phyloP scores from a whole-genome alignment of 2,113 vertebrate genomes.

The Chaenocephalus aceratus region DNA sequence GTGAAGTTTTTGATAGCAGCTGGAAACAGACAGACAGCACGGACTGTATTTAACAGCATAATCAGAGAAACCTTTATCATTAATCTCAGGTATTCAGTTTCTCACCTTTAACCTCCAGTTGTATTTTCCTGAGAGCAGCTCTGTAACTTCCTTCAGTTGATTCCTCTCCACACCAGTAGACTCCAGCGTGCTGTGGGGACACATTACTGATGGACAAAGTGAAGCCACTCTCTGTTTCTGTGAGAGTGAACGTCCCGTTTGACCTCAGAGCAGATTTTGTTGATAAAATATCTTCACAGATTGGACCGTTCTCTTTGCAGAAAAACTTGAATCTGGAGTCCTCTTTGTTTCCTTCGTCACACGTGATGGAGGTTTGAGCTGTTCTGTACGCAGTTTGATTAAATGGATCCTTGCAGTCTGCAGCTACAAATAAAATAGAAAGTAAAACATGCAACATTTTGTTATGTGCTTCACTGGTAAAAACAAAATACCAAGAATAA shows the following conservation, averaged over 20 bases:
- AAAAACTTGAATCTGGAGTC: fast-evolving
- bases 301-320: neutral
- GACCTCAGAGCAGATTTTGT: fast-evolving
- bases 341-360: fast-evolving
- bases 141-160: fast-evolving
- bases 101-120: neutral
- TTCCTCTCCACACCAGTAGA: conserved; percentile 44
- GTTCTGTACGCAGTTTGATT: fast-evolving
- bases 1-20: fast-evolving
- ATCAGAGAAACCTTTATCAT: neutral
- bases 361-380: conserved; percentile 24
- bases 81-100: neutral
- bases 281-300: neutral
- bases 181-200: neutral
- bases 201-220: neutral
- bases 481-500: no score
- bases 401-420: fast-evolving
- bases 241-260: neutral
- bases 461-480: no score
- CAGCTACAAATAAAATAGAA: neutral
- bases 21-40: neutral
- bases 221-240: neutral
- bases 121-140: neutral
- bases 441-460: neutral
- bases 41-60: neutral